Conservation (phyloP, 1,140 invertebrate genomes). For the Ridgeia piscesae region DNA sequence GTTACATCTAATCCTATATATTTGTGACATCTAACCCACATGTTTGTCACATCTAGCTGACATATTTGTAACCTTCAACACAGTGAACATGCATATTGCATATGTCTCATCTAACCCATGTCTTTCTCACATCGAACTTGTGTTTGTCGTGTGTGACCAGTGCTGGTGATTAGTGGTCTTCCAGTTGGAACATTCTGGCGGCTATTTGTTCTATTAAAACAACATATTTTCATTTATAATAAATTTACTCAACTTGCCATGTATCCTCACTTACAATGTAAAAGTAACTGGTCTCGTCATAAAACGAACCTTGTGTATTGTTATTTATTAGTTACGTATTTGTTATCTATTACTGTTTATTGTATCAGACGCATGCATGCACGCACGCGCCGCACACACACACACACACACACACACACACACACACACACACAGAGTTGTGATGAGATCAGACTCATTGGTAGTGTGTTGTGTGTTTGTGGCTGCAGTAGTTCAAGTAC, state of each 20-base stretch:
- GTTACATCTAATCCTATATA: not conserved
- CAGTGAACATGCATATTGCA: too few species aligned
- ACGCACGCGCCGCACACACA: too few species aligned
- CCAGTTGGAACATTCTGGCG: too few species aligned
- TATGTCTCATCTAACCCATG: not conserved
- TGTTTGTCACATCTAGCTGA: not conserved
- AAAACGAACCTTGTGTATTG: not conserved
- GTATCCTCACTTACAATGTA: not conserved
- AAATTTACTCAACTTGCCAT: not conserved
- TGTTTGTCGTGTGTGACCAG: not conserved
- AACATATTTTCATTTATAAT: not conserved
- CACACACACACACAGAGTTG: too few species aligned
- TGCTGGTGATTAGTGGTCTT: too few species aligned
- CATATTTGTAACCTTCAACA: not conserved
- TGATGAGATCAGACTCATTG: too few species aligned
- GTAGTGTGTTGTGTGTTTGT: too few species aligned
- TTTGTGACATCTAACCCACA: not conserved
- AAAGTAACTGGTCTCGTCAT: not conserved
- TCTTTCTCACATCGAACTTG: not conserved
- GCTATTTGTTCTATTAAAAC: not conserved
- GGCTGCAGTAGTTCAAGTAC: too few species aligned
- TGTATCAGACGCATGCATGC: too few species aligned
- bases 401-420: too few species aligned
- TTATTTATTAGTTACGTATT: too few species aligned
- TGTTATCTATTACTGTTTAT: too few species aligned